Conservation (phyloP, 2,113 vertebrate genomes). For the Varanus komodoensis region DNA sequence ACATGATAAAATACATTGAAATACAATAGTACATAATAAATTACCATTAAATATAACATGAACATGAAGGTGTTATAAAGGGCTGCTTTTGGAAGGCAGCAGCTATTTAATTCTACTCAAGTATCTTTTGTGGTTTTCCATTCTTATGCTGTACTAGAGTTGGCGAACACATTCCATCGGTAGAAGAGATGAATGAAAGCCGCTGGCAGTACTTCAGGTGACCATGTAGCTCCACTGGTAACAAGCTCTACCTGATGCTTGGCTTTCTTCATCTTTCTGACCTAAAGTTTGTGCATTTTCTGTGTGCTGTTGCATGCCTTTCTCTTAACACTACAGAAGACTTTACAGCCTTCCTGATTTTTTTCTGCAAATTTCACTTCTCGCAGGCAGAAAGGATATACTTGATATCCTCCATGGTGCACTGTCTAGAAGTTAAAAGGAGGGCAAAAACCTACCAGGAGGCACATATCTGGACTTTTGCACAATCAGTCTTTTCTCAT, state of each 20-base stretch:
- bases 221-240: conserved; percentile 70
- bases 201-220: conserved; percentile 88
- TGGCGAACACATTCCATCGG: conserved; percentile 77
- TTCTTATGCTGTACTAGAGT: conserved; percentile 86
- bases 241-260: conserved; percentile 67
- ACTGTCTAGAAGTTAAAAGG: background rate
- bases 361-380: background rate
- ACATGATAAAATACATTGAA: too few relatives aligned
- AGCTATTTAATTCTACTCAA: background rate
- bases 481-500: background rate
- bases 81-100: background rate
- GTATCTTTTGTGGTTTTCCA: conserved; percentile 44
- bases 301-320: conserved; percentile 57
- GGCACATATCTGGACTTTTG: background rate
- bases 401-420: background rate
- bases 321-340: conserved; percentile 30
- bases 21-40: too few relatives aligned
- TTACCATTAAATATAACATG: too few relatives aligned
- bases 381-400: conserved; percentile 14
- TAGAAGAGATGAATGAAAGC: conserved; percentile 80
- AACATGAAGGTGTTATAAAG: background rate
- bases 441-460: background rate
- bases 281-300: conserved; percentile 43
- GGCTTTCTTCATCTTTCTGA: conserved; percentile 73
- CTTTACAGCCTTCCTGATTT: background rate